Evolutionary conservation across 2,113 vertebrate species (phyloP), one percentile per base, ranked within the genome.

Genomic region (Nibea coibor): DNA sequence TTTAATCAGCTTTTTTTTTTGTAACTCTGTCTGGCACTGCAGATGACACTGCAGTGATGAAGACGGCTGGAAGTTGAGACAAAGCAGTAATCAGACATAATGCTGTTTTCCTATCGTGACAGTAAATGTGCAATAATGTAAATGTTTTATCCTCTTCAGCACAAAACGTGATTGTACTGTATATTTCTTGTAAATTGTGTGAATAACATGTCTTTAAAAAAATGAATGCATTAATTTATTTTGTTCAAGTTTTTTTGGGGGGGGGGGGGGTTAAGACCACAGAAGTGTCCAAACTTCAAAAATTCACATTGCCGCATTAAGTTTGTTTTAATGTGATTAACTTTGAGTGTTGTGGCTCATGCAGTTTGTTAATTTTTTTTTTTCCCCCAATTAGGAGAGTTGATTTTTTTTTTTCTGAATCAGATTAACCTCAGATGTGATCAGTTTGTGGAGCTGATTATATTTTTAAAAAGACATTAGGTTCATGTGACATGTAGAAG

Each of bases 91-190:
- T 35, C 22, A 22, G 35, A 72, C 64, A 45, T 15, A 10, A 76
- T 31, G 4, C 47, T 19, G 15, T 69, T 82, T 67, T 1, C 22
- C 50, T 68, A 1, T 66, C 73, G 84, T 81, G 66, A 83, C 65
- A 54, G 66, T 78, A 31, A 65, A 65, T 69, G 45, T 90, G 85
- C 82, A 93, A 92, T 88, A 87, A 72, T 84, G 68, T 78, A n/a
- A 66, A 73, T 80, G 66, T 85, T 87, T 72, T 69, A 22, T 72
- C 63, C 58, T 78, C 66, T 79, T 62, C 28, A 56, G 51, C 45
- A 81, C 62, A 91, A 82, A 70, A 67, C 79, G 62, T 82, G 71
- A 83, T 62, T 77, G 57, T 89, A 83, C 62, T 77, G 57, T 88
- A 80, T 17, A 39, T 78, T 86, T 67, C 11, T 35, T 80, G 43